Evolutionary conservation across 2,888 invertebrate genomes (phyloP).

Genomic region (Coenonympha arcania): DNA sequence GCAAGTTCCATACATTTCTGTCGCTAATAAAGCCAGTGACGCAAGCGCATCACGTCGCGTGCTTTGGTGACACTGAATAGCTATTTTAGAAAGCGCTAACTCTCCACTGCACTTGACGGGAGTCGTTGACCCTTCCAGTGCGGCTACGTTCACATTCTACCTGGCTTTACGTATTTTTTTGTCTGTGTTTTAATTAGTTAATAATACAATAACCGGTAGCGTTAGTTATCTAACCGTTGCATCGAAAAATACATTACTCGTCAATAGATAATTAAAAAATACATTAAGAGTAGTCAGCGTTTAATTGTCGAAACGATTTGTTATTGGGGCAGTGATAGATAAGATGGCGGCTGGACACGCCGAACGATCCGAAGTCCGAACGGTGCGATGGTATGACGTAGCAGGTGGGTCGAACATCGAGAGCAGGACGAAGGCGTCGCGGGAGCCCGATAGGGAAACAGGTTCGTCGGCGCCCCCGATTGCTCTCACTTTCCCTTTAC

Average conservation of each 20-base stretch:
- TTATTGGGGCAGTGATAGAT: constrained; percentile 59
- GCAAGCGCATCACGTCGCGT: constrained; percentile 56
- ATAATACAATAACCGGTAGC: not conserved
- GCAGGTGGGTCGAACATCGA: constrained; percentile 22
- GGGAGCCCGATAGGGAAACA: constrained; percentile 43
- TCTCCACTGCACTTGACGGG: constrained; percentile 45
- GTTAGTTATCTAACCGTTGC: not conserved
- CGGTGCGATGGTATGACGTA: constrained; percentile 25
- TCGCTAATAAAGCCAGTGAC: constrained; percentile 41
- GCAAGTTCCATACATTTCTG: constrained; percentile 18
- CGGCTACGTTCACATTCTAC: constrained; percentile 21
- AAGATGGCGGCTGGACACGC: constrained; percentile 25
- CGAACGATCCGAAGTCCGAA: constrained; percentile 29
- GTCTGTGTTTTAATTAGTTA: constrained; percentile 3
- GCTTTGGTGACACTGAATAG: constrained; percentile 65
- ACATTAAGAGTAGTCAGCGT: constrained; percentile 27
- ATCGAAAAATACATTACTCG: constrained; percentile 5
- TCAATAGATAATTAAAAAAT: constrained; percentile 12
- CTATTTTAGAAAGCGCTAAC: constrained; percentile 67
- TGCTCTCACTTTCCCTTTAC: constrained; percentile 66
- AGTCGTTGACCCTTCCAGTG: constrained; percentile 53
- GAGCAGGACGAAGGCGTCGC: constrained; percentile 28
- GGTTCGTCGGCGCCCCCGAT: constrained; percentile 52
- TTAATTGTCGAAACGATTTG: constrained; percentile 51
- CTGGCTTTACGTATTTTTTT: constrained; percentile 10